These are phyloP conservation scores for Crotalus tigris DNA, from an alignment of 2,113 vertebrate genomes.

Conservation along the genomic window DNA sequence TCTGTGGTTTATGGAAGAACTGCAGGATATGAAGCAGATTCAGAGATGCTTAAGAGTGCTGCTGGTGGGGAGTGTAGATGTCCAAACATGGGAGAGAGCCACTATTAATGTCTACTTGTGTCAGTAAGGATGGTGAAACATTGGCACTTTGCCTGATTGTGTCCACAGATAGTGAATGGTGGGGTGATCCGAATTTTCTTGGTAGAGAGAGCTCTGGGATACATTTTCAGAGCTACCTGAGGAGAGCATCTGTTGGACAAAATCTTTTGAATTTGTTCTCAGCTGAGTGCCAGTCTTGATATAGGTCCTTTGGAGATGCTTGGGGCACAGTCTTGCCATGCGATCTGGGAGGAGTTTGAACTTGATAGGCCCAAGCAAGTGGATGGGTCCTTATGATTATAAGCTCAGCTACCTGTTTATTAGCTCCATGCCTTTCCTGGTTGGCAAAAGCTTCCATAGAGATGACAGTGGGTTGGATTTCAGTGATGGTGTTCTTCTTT, in stretches of 20 bases:
- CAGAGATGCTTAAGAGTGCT: background rate
- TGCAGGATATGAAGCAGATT: background rate
- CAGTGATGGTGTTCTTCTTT: background rate
- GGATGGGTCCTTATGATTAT: background rate
- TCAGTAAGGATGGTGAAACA: background rate
- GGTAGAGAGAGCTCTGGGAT: background rate
- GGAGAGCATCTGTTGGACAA: background rate
- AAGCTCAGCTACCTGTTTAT: background rate
- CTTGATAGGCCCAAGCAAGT: background rate
- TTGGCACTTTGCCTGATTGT: background rate
- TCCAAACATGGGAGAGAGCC: background rate
- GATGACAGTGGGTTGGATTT: background rate
- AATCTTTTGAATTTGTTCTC: background rate
- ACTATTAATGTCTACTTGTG: background rate
- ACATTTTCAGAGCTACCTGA: background rate
- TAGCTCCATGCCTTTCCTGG: background rate
- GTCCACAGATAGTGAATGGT: background rate
- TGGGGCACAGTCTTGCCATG: background rate
- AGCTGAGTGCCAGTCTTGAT: background rate
- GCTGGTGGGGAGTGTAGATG: background rate
- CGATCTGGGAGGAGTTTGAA: background rate
- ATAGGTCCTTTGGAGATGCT: background rate
- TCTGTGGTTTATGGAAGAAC: background rate
- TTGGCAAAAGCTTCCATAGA: background rate
- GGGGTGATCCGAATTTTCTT: background rate